Evolutionary conservation across 1,140 invertebrate species (phyloP), one percentile per base, ranked within the genome.

Genomic region (Littorina saxatilis): DNA sequence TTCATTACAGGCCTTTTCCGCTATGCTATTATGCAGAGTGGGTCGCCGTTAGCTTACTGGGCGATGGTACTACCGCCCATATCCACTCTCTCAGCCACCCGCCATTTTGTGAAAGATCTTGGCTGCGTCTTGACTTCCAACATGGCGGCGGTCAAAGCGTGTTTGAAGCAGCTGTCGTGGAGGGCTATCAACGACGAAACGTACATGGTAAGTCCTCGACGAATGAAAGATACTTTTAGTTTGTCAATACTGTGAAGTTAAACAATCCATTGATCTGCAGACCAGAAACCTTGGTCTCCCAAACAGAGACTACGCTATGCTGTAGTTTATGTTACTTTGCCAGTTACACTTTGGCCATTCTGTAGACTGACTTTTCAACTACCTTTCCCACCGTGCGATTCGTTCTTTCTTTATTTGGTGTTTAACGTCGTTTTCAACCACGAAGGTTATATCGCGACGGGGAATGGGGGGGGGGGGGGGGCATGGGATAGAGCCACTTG

Each of bases 21-120:
- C 9, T 85, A 85, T 66, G 87, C 88, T 37, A 84, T 90, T 11
- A 82, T 87, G 37, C 85, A 87, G 63, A 90, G 89, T 83, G 89
- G 89, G 4, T 87, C 87, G 11, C 83, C 88, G 15, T 78, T 85
- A n/a, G 84, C 88, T 27, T 87, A 88, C 63, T 90, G 89, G 89
- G 86, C 87, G 29, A 9, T 84, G 20, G 35, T 84, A 5, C 76
- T 20, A 1, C 70, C 78, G 15, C 37, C 78, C 0, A 40, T n/a
- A 15, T 80, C 35, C 35, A 43, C 39, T 15, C 23, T 39, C 61
- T 43, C 47, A 20, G 13, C 39, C 15, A 63, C 58, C 13, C 11
- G 15, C n/a, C 52, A 50, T 0, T 79, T 80, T 58, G 61, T 79
- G 17, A n/a, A n/a, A 17, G 47, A 55, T 29, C 70, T 84, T 32